These are phyloP conservation scores for Colletes gigas DNA, from an alignment of 1,140 invertebrate genomes.

Conservation along the genomic window DNA sequence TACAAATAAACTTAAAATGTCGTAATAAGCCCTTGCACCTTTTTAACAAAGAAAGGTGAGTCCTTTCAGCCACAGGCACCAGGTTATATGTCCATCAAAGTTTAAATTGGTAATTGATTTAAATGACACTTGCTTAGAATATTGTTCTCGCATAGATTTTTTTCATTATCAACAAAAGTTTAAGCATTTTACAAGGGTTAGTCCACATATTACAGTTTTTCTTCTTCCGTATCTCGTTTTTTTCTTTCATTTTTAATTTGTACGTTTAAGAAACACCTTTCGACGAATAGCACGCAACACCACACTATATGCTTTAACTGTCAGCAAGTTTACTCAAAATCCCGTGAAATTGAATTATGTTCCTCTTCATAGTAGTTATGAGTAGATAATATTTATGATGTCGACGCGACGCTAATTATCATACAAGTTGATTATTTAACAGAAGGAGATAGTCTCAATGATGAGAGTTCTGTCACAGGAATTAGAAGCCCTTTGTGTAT, in stretches of 20 bases:
- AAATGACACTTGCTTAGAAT: constrained; percentile 76
- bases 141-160: constrained; percentile 78
- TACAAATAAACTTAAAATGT: constrained; percentile 70
- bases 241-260: constrained; percentile 71
- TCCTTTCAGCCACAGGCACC: constrained; percentile 75
- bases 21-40: constrained; percentile 68
- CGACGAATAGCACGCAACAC: constrained; percentile 74
- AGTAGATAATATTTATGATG: constrained; percentile 74
- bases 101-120: constrained; percentile 75
- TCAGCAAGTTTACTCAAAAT: constrained; percentile 65
- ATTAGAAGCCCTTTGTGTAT: constrained; percentile 66
- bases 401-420: constrained; percentile 74
- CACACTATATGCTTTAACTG: constrained; percentile 70
- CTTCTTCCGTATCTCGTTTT: constrained; percentile 59
- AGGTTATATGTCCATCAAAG: constrained; percentile 74
- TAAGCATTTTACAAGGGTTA: constrained; percentile 78
- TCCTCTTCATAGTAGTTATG: constrained; percentile 65
- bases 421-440: constrained; percentile 74
- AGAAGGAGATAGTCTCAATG: constrained; percentile 63
- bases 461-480: constrained; percentile 63
- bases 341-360: constrained; percentile 64
- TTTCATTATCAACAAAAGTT: constrained; percentile 80
- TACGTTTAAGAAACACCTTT: constrained; percentile 77
- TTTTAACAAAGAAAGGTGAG: constrained; percentile 70
- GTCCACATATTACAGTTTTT: constrained; percentile 73